Evolutionary conservation across 2,113 vertebrate genomes (phyloP).

Genomic region (Aramus guarauna): DNA sequence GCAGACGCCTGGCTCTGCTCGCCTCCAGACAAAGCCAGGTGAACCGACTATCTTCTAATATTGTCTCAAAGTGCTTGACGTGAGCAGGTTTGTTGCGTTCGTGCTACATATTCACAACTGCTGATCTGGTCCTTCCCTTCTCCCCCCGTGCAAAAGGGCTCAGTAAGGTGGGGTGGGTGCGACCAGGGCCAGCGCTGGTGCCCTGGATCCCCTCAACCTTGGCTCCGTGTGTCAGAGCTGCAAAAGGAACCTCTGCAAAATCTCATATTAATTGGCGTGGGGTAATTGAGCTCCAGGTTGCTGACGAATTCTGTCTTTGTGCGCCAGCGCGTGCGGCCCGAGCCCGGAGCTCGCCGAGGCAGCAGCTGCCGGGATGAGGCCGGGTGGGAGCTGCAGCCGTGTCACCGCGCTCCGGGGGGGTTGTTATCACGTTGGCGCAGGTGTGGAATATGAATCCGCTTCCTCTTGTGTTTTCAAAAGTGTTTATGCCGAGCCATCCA

Average conservation of each 20-base stretch:
- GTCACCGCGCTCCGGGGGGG: background rate
- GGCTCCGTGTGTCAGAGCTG: background rate
- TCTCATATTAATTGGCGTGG: rapidly evolving
- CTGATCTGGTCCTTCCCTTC: background rate
- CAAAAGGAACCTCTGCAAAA: background rate
- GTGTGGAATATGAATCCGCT: rapidly evolving
- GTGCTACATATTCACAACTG: background rate
- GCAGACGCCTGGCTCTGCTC: background rate
- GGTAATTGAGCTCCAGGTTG: background rate
- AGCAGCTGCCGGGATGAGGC: background rate
- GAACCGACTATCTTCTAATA: background rate
- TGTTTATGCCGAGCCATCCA: background rate
- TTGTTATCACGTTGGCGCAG: background rate
- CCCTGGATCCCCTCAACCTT: background rate
- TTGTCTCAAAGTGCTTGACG: rapidly evolving
- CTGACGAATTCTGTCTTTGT: too few species aligned
- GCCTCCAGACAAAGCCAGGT: background rate
- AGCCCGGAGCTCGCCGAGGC: rapidly evolving
- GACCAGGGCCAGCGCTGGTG: background rate
- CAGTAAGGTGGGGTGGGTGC: background rate
- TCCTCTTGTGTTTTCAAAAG: background rate
- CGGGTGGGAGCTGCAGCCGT: background rate
- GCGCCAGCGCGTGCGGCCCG: rapidly evolving
- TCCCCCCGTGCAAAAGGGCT: background rate
- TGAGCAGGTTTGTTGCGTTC: background rate